Percentiles rank a stretch among this genome's conserved stretches.
phyloP scores from a whole-genome alignment of 2,113 vertebrate genomes.

The Urocolius indicus region DNA sequence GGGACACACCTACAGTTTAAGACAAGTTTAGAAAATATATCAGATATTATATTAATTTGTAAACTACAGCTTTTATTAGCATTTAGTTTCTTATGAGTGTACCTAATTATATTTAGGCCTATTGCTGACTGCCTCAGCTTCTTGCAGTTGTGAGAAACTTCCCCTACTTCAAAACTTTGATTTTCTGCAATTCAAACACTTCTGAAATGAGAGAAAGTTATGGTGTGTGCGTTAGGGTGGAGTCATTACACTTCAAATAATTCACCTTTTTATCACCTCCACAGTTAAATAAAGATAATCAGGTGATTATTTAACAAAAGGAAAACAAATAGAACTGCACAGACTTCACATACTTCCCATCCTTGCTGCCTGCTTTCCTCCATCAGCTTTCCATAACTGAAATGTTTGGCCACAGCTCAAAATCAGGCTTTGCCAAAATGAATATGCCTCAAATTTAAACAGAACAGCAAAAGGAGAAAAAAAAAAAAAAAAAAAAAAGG shows the following conservation, averaged over 20 bases:
- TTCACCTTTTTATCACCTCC: background rate
- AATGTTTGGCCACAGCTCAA: background rate
- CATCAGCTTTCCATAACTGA: background rate
- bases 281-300: background rate
- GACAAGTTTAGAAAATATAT: background rate
- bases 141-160: background rate
- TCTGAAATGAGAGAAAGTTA: background rate
- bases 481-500: too few relatives aligned
- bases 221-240: background rate
- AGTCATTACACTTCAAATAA: background rate
- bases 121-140: background rate
- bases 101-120: background rate
- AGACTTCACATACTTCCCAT: background rate
- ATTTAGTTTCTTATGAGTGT: background rate
- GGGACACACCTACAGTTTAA: background rate
- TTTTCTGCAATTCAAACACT: background rate
- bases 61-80: background rate
- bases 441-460: background rate
- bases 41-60: background rate
- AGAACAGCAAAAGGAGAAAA: background rate
- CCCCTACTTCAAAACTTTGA: background rate
- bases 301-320: background rate
- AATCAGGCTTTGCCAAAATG: background rate
- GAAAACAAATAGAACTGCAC: rapidly evolving
- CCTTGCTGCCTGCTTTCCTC: background rate